Evolutionary conservation across 2,888 invertebrate species (phyloP).

Genomic region (Euclidia mi): DNA sequence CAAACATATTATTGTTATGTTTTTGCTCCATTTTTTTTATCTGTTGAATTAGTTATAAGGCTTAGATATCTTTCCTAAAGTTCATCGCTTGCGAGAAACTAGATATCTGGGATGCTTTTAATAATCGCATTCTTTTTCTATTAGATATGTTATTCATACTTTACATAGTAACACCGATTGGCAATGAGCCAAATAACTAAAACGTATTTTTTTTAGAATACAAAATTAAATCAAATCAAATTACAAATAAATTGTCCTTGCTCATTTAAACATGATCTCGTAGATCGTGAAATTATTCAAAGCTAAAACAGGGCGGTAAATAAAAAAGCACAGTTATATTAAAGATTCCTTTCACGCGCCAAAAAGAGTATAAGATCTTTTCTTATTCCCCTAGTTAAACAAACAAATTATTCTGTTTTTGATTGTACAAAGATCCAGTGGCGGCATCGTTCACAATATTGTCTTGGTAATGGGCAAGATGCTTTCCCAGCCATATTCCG

Average conservation of each 20-base stretch:
- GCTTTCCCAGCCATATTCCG: constrained; percentile 67
- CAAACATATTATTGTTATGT: constrained; percentile 13
- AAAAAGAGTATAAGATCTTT: constrained; percentile 44
- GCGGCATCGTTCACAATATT: constrained; percentile 76
- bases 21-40: constrained; percentile 14
- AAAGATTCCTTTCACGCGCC: constrained; percentile 42
- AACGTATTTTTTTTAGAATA: no score
- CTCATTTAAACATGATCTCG: background rate
- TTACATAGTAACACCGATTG: no score
- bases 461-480: constrained; percentile 74
- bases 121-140: background rate
- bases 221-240: no score
- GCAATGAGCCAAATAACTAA: no score
- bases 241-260: no score
- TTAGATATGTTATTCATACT: no score
- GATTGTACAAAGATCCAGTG: constrained; percentile 73
- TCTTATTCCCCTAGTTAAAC: constrained; percentile 54
- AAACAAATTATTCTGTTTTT: constrained; percentile 65
- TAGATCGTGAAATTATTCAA: background rate
- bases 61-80: background rate
- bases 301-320: constrained; percentile 27
- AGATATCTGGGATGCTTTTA: background rate
- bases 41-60: constrained; percentile 5
- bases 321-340: constrained; percentile 33
- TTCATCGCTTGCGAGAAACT: background rate